A percentile compares a stretch with the other conserved stretches of the same genome.
Conservation (phyloP, 2,888 invertebrate species). For the Nymphalis polychloros region DNA sequence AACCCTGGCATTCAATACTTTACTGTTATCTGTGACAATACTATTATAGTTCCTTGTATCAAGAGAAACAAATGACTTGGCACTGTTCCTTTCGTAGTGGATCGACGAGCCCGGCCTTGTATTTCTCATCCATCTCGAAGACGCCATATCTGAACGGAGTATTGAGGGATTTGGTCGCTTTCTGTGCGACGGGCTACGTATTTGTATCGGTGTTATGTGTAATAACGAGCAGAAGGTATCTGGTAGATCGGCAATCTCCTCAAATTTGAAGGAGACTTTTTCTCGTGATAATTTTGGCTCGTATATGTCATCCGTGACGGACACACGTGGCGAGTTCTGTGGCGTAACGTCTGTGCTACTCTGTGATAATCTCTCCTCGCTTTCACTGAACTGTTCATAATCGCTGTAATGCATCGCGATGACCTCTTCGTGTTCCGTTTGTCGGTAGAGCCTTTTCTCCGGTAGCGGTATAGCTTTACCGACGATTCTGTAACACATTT, state of each 20-base stretch:
- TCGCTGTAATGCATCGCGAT: slow-evolving; percentile 74
- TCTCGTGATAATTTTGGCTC: slow-evolving; percentile 54
- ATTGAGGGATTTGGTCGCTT: slow-evolving; percentile 67
- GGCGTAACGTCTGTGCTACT: slow-evolving; percentile 75
- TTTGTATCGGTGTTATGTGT: slow-evolving; percentile 74
- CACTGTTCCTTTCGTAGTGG: slow-evolving; percentile 73
- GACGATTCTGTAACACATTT: slow-evolving; percentile 58
- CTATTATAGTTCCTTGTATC: slow-evolving; percentile 64
- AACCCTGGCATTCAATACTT: slow-evolving; percentile 57
- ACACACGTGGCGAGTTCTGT: slow-evolving; percentile 69
- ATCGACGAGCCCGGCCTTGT: slow-evolving; percentile 68
- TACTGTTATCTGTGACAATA: slow-evolving; percentile 59
- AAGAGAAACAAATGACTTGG: slow-evolving; percentile 73
- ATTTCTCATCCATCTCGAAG: slow-evolving; percentile 74
- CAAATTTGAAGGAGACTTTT: slow-evolving; percentile 49
- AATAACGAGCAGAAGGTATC: slow-evolving; percentile 70
- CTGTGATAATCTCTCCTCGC: slow-evolving; percentile 70
- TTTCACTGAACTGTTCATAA: slow-evolving; percentile 70
- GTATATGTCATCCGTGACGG: slow-evolving; percentile 51
- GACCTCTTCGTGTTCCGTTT: slow-evolving; percentile 72
- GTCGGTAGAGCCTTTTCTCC: slow-evolving; percentile 60
- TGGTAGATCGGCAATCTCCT: slow-evolving; percentile 57
- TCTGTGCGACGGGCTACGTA: slow-evolving; percentile 62
- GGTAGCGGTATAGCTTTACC: slow-evolving; percentile 67
- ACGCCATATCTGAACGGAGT: slow-evolving; percentile 72